phyloP scores from a whole-genome alignment of 2,888 invertebrate species.

The Chrysotoxum bicinctum region DNA sequence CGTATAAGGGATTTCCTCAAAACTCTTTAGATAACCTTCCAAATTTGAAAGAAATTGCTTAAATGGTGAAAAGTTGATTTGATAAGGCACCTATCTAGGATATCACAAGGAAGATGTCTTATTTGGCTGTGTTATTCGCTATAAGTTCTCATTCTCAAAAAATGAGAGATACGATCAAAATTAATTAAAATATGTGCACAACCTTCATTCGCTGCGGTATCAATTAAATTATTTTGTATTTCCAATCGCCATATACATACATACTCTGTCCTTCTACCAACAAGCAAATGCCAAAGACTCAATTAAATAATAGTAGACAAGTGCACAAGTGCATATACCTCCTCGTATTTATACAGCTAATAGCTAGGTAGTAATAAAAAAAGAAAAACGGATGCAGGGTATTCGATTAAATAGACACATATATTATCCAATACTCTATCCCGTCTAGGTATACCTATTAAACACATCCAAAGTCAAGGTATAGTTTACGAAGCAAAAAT shows the following conservation, averaged over 20 bases:
- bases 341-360: not conserved
- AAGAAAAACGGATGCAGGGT: not conserved
- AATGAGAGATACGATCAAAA: not conserved
- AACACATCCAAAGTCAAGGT: not conserved
- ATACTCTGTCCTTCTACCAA: conserved; percentile 1
- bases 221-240: not conserved
- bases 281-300: conserved; percentile 9
- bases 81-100: no score
- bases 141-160: no score
- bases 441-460: not conserved
- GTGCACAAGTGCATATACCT: no score
- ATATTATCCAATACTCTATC: conserved; percentile 2
- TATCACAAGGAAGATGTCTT: no score
- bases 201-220: not conserved
- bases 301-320: not conserved
- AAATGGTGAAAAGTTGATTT: no score
- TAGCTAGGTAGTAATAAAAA: not conserved
- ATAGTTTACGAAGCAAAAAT: conserved; percentile 26
- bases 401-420: conserved; percentile 1
- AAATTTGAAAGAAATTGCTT: no score
- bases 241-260: not conserved
- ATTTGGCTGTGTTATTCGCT: no score
- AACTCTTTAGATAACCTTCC: no score
- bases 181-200: not conserved
- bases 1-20: no score